Percentiles rank a stretch among this genome's conserved stretches.
These are phyloP conservation scores for Montipora efflorescens DNA, from an alignment of 64 coral and sea anemone genomes.

Conservation along the genomic window DNA sequence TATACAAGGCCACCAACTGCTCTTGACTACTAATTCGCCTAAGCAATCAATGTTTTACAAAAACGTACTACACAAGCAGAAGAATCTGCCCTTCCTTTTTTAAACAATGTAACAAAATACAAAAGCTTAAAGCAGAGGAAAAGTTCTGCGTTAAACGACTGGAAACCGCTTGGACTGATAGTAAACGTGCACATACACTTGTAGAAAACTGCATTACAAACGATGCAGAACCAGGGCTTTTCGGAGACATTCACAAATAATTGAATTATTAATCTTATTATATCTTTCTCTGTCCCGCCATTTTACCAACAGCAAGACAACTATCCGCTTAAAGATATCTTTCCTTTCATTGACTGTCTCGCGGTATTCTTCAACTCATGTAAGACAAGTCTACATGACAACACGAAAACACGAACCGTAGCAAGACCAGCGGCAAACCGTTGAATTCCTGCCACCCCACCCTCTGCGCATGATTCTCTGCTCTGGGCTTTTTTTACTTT, in stretches of 20 bases:
- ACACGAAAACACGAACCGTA: constrained; percentile 11
- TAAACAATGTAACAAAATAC: constrained; percentile 48
- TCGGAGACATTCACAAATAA: constrained; percentile 32
- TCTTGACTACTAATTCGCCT: constrained; percentile 13
- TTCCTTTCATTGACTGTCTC: background rate
- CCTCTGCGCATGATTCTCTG: constrained; percentile 14
- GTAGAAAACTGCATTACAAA: constrained; percentile 52
- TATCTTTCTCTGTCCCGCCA: constrained; percentile 4
- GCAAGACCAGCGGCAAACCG: background rate
- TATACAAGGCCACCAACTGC: background rate
- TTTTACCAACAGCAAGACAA: background rate
- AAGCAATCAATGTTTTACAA: constrained; percentile 36
- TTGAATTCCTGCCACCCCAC: constrained; percentile 7
- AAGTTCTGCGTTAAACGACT: constrained; percentile 28
- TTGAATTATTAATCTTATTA: constrained; percentile 49
- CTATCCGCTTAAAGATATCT: background rate
- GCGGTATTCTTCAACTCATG: background rate
- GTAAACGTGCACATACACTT: constrained; percentile 43
- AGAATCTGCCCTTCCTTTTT: background rate
- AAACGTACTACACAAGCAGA: constrained; percentile 27
- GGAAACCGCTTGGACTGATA: constrained; percentile 13
- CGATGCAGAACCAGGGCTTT: constrained; percentile 17
- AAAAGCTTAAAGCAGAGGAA: constrained; percentile 47
- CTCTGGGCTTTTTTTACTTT: constrained; percentile 15
- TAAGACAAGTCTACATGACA: constrained; percentile 31